Conservation (phyloP, 35 echinoderm and acorn worm species). For the Acanthaster planci region DNA sequence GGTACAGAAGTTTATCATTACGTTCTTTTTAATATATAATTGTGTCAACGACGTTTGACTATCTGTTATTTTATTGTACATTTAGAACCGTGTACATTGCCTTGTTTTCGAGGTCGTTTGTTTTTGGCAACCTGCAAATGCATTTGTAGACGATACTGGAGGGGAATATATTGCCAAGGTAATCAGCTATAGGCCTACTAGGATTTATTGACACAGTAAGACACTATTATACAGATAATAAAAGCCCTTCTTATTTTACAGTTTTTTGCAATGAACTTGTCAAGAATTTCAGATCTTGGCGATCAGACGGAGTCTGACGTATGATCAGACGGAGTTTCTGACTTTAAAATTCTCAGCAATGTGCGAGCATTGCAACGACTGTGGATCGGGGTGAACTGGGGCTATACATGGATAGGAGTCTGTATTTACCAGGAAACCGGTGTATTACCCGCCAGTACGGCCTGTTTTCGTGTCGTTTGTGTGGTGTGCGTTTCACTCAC, state of each 20-base stretch:
- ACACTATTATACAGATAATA: too few relatives aligned
- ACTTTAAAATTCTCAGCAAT: not conserved
- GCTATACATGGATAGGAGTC: too few relatives aligned
- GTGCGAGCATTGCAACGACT: too few relatives aligned
- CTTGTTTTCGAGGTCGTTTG: not conserved
- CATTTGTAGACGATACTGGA: not conserved
- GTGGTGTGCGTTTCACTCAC: too few relatives aligned
- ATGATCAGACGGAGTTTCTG: not conserved
- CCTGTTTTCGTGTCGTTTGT: not conserved
- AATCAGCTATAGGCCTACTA: too few relatives aligned
- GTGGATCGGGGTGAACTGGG: too few relatives aligned
- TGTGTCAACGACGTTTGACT: too few relatives aligned
- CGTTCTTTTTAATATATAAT: too few relatives aligned
- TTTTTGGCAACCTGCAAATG: not conserved
- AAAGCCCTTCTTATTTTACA: too few relatives aligned
- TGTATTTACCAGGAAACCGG: not conserved
- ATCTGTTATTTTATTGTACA: too few relatives aligned
- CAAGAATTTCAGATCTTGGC: not conserved
- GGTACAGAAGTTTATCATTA: too few relatives aligned
- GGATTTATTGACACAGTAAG: too few relatives aligned
- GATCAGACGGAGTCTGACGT: not conserved
- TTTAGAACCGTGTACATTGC: not conserved
- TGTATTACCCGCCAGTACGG: not conserved
- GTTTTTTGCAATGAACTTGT: not conserved
- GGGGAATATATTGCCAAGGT: not conserved